Evolutionary conservation across 1,140 invertebrate genomes (phyloP), one percentile per base, ranked within the genome.

Genomic region (Dendrolimus kikuchii): DNA sequence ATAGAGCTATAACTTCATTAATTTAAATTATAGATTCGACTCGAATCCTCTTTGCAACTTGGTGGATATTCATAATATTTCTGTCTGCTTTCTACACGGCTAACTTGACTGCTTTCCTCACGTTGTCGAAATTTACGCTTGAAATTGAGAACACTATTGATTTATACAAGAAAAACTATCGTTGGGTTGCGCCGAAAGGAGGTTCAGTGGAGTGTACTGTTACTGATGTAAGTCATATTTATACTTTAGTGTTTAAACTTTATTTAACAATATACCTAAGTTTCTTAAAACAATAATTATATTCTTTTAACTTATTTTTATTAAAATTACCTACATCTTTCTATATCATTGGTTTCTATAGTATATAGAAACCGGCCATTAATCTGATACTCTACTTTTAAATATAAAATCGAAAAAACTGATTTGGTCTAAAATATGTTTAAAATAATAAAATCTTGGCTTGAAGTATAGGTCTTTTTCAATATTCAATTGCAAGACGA

Each of bases 21-120:
- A 9, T 66, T 51, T 53, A 42, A 72, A 53, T 79, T 88, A 9
- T 71, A 96, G 95, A 95, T 85, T 93, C 94, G 7, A 92, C 93
- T 2, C 86, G 95, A 42, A 84, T 97, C 38, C 83, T 96, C 4
- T 96, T 96, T 77, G 94, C 95, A 10, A 95, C 94, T 0, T 97
- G 95, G 95, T 96, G 95, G 95, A 90, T 97, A 47, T 96, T 96
- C 74, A 94, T 95, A 50, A 93, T 95, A 42, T 91, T 96, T 51
- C 74, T 97, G 9, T 96, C 95, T 0, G 93, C 95, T n/a, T 97
- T 96, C 80, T 97, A 97, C 77, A 97, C 95, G 4, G 95, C 95
- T 2, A 96, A 97, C 82, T 88, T 97, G 53, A 97, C 95, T 1
- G 95, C 95, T 36, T 96, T 96, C 71, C 88, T 97, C 3, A 96